Percentiles rank a stretch among this genome's conserved stretches.
Evolutionary conservation across 2,113 vertebrate genomes (phyloP).

Genomic region (Ia io): DNA sequence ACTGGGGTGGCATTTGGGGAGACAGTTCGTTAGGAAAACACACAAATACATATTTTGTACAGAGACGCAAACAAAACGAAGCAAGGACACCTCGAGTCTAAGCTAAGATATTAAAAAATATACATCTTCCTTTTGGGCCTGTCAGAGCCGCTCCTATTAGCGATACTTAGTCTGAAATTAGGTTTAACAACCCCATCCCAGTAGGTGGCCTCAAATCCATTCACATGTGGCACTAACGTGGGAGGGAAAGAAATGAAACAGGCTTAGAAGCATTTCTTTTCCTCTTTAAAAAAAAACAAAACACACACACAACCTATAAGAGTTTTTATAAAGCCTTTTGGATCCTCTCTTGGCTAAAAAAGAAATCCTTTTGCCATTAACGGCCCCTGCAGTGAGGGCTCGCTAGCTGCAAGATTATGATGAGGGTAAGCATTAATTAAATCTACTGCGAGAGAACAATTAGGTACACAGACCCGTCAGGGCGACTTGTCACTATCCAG

Average conservation of each 20-base stretch:
- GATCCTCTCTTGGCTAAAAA: slow-evolving; percentile 64
- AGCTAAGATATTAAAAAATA: slow-evolving; percentile 47
- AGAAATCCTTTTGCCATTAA: slow-evolving; percentile 66
- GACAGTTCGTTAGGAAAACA: slow-evolving; percentile 55
- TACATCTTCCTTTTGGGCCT: slow-evolving; percentile 43
- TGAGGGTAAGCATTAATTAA: slow-evolving; percentile 86
- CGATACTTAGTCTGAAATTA: slow-evolving; percentile 61
- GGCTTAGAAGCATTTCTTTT: neutral
- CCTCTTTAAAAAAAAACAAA: neutral
- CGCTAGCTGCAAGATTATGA: slow-evolving; percentile 78
- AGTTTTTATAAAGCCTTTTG: slow-evolving; percentile 47
- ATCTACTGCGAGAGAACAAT: slow-evolving; percentile 81
- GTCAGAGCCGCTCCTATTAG: slow-evolving; percentile 40
- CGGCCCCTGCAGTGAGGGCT: slow-evolving; percentile 66
- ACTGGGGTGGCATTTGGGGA: slow-evolving; percentile 47
- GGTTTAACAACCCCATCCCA: slow-evolving; percentile 56
- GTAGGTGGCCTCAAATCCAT: slow-evolving; percentile 41
- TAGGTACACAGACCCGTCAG: slow-evolving; percentile 80
- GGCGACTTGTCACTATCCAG: slow-evolving; percentile 78
- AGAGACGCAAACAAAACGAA: slow-evolving; percentile 58
- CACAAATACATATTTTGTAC: slow-evolving; percentile 48
- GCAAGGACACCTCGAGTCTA: slow-evolving; percentile 15
- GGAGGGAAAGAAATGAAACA: slow-evolving; percentile 44
- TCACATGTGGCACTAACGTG: neutral
- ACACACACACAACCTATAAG: neutral